phyloP scores from a whole-genome alignment of 2,888 invertebrate species.

The Agonopterix arenella region DNA sequence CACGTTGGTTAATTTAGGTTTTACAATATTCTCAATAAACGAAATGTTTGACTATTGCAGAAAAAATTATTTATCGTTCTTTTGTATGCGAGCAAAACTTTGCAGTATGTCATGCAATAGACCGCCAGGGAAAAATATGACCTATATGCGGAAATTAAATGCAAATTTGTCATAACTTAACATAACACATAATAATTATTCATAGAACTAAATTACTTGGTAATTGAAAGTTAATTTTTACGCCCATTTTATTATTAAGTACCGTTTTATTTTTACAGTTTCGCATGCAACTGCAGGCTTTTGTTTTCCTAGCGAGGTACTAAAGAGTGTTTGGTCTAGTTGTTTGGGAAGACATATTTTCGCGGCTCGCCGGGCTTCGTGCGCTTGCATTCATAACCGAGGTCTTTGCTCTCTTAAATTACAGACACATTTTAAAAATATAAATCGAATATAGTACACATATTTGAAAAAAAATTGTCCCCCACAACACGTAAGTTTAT shows the following conservation, averaged over 20 bases:
- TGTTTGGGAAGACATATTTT: constrained; percentile 66
- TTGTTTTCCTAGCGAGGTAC: constrained; percentile 41
- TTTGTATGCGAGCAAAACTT: too few species aligned
- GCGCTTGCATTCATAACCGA: constrained; percentile 67
- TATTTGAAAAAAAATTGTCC: constrained; percentile 13
- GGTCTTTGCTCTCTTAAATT: constrained; percentile 57
- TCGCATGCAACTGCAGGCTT: constrained; percentile 45
- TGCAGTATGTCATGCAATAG: background rate
- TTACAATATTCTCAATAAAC: too few species aligned
- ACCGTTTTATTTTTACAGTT: constrained; percentile 12
- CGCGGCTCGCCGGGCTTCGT: constrained; percentile 41
- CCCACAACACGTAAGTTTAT: constrained; percentile 16
- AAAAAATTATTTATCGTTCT: too few species aligned
- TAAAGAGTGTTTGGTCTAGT: constrained; percentile 51
- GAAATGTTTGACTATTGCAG: too few species aligned
- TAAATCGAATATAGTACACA: constrained; percentile 13
- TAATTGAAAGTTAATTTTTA: constrained; percentile 32
- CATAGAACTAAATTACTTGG: constrained; percentile 9
- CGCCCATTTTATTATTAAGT: constrained; percentile 2
- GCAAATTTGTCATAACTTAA: constrained; percentile 7
- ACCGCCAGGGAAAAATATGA: background rate
- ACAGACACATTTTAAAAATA: constrained; percentile 42
- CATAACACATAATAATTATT: constrained; percentile 10
- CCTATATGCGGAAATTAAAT: constrained; percentile 5
- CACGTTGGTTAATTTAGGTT: too few species aligned